Conservation (phyloP, 2,888 invertebrate genomes). For the Drosophila hamatofila region DNA sequence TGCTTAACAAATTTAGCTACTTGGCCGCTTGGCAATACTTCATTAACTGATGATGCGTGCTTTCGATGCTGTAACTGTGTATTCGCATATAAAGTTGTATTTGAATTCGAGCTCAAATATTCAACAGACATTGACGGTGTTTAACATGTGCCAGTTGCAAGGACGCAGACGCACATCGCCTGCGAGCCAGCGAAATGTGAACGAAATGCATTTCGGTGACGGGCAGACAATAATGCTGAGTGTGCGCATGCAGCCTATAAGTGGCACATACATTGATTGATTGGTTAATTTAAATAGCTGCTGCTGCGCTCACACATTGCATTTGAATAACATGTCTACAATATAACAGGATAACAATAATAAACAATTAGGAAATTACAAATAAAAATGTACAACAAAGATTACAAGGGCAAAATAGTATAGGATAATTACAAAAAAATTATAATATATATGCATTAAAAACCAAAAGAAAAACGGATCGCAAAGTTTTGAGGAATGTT, state of each 20-base stretch:
- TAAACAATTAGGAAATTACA: slow-evolving; percentile 41
- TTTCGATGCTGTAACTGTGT: slow-evolving; percentile 39
- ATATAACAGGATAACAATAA: slow-evolving; percentile 50
- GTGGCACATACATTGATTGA: slow-evolving; percentile 48
- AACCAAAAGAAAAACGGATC: slow-evolving; percentile 46
- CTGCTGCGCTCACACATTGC: slow-evolving; percentile 40
- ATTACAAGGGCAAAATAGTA: slow-evolving; percentile 53
- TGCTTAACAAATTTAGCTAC: slow-evolving; percentile 73
- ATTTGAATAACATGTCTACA: slow-evolving; percentile 51
- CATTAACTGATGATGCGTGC: slow-evolving; percentile 49
- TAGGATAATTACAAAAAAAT: slow-evolving; percentile 38
- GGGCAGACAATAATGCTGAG: slow-evolving; percentile 76
- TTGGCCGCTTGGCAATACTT: slow-evolving; percentile 78
- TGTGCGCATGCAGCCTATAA: slow-evolving; percentile 43
- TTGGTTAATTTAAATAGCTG: slow-evolving; percentile 3
- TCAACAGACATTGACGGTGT: slow-evolving; percentile 62
- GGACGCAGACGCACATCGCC: slow-evolving; percentile 52
- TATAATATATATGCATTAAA: slow-evolving; percentile 24
- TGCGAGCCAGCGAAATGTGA: slow-evolving; percentile 73
- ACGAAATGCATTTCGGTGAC: slow-evolving; percentile 72
- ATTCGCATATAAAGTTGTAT: slow-evolving; percentile 7
- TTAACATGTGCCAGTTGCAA: slow-evolving; percentile 60
- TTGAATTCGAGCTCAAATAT: background rate
- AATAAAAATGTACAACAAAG: slow-evolving; percentile 53
- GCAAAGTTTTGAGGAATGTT: slow-evolving; percentile 83